Base-by-base conservation (phyloP, 2,113 vertebrate genomes). In the Jaculus jaculus region DNA sequence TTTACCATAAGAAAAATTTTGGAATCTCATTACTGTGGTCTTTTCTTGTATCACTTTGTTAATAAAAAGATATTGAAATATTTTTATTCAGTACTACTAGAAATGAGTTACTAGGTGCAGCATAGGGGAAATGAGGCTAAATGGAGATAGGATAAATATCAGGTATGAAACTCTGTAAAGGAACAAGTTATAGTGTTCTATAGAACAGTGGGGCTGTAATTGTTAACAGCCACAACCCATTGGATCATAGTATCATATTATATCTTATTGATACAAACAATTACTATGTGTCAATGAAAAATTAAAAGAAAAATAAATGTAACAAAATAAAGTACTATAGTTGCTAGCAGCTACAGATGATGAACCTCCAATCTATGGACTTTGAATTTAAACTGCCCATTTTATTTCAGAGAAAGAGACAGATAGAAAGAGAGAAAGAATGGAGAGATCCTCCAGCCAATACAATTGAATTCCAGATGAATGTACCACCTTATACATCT, bases 91-190 rank as follows among this genome's bases (percentile, higher is more conserved):
- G n/a, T 80, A 66, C 11, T 47, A 28, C 42, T 13, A 74, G 7
- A 68, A 30, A 71, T 68, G 0, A 21, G 51, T 47, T 58, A 28
- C n/a, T 15, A 84, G 20, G 24, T 39, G 11, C 60, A 28, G 28
- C n/a, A 32, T 60, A 69, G 9, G 6, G 28, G 3, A 20, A 4
- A 3, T 18, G 10, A 8, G 5, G 7, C 4, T 6, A 34, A n/a
- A 54, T 18, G 39, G 24, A 23, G 30, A 11, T n/a, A 60, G 37
- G 30, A 15, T 34, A 54, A 15, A 4, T 10, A 34, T 66, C 13
- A 75, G 15, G 21, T 20, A 84, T 28, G 26, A n/a, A 13, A 42
- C 32, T 24, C 24, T 1, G 23, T 1, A 20, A 2, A n/a, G 20
- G 20, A 73, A 39, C 26, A 51, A 26, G 2, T 63, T 32, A 18